phyloP scores from a whole-genome alignment of 1,140 invertebrate genomes.

The Dinoponera quadriceps region DNA sequence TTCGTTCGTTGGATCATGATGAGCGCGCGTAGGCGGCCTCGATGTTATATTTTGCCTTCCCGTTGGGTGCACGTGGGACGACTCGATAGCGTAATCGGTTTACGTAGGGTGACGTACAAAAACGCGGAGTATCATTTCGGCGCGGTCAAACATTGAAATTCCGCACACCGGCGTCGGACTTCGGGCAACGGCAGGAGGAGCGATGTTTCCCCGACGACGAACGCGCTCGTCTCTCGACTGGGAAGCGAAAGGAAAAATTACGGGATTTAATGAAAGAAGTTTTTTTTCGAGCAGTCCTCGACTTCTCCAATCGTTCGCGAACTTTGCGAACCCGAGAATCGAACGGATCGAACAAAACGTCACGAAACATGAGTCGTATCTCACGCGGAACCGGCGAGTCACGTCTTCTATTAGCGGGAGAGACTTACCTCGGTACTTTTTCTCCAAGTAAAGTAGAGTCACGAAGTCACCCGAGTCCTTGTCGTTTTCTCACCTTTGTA shows the following conservation, averaged over 20 bases:
- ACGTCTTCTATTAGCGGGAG: neutral
- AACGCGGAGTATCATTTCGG: slow-evolving; percentile 64
- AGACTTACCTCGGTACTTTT: slow-evolving; percentile 49
- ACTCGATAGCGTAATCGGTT: slow-evolving; percentile 72
- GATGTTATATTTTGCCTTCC: slow-evolving; percentile 43
- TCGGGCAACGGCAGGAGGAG: neutral
- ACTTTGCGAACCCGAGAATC: neutral
- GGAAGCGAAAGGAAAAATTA: slow-evolving; percentile 2
- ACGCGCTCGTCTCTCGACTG: slow-evolving; percentile 1
- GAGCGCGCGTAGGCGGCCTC: slow-evolving; percentile 24
- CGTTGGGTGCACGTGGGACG: slow-evolving; percentile 58
- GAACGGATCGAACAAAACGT: neutral
- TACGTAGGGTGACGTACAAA: slow-evolving; percentile 65
- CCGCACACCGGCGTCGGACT: neutral
- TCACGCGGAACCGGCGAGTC: slow-evolving; percentile 1
- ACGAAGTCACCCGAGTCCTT: slow-evolving; percentile 36
- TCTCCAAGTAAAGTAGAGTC: slow-evolving; percentile 35
- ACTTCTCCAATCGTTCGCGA: slow-evolving; percentile 21
- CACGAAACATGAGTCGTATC: neutral
- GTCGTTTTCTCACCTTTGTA: slow-evolving; percentile 66
- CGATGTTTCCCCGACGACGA: neutral
- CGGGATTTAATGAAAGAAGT: slow-evolving; percentile 30
- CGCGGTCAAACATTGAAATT: slow-evolving; percentile 68
- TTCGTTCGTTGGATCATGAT: slow-evolving; percentile 46
- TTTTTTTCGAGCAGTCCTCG: slow-evolving; percentile 41